Evolutionary conservation across 2,797 vertebrate genomes (phyloP), one percentile per base, ranked within the genome.

Genomic region (Micropoecilia bifurca): DNA sequence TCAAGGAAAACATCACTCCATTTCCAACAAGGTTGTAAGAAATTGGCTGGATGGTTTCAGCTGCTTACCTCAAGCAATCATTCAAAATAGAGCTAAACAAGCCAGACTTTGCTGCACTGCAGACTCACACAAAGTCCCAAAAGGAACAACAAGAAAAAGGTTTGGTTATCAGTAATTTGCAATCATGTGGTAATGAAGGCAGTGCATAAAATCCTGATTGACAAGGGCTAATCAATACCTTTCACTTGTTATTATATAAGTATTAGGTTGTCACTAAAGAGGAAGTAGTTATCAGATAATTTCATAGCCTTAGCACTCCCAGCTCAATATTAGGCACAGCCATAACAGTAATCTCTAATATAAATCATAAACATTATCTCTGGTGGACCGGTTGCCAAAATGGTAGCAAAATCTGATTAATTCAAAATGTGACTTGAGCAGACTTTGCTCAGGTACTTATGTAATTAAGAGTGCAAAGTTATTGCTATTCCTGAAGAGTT

Each of bases 171-270:
- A 66, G 33, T 36, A 22, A 39, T 18, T 22, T 66, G 33, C 33
- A 66, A 36, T 16, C 61, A 39, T 66, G 33, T 66, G 18, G n/a
- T 33, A 71, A 30, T 45, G 25, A 30, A 59, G 0, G 3, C 3
- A 57, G 4, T 22, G 33, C 59, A 59, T 68, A 50, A 72, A 46
- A 57, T 41, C 41, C 20, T 47, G 36, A 71, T 14, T 55, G 74
- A 47, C 74, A 61, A 22, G 48, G 2, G 72, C 33, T 53, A 43
- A 75, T 28, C 66, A 43, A 71, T 77, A 39, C 63, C 36, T 43
- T 36, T 63, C 61, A 63, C 16, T 63, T 63, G 61, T 16, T 20
- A 63, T 10, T 36, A 8, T 63, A 36, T 36, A 63, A 20, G 61
- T 36, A 63, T 77, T 45, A n/a, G 57, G 28, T 16, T 46, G 41